These are phyloP conservation scores for Arion vulgaris DNA, from an alignment of 1,140 invertebrate species.

Conservation along the genomic window DNA sequence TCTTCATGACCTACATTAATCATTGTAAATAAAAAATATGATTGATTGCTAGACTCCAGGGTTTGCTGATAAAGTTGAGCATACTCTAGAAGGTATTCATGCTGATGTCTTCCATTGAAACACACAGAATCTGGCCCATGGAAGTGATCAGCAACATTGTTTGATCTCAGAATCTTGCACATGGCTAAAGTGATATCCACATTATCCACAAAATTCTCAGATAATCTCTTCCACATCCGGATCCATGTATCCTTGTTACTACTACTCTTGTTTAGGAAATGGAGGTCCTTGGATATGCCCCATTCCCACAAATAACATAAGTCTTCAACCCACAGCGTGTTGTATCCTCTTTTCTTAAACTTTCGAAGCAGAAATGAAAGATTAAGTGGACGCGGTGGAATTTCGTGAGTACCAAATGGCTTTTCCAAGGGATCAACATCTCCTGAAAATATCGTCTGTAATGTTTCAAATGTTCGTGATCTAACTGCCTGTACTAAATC, in stretches of 20 bases:
- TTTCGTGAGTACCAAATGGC: constrained; percentile 61
- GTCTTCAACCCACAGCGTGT: constrained; percentile 69
- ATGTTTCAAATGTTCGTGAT: constrained; percentile 67
- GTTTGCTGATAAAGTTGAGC: constrained; percentile 57
- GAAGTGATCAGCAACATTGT: constrained; percentile 65
- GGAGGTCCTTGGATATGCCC: constrained; percentile 67
- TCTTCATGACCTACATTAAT: constrained; percentile 68
- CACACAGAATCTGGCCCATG: constrained; percentile 64
- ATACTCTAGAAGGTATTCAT: constrained; percentile 68
- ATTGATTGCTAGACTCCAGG: constrained; percentile 32
- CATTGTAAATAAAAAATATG: constrained; percentile 58
- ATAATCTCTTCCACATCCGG: constrained; percentile 44
- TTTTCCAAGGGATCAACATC: constrained; percentile 54
- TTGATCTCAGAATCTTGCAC: constrained; percentile 61
- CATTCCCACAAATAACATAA: constrained; percentile 70
- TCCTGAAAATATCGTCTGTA: constrained; percentile 58
- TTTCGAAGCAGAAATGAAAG: constrained; percentile 52
- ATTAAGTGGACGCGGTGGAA: constrained; percentile 57
- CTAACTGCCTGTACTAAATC: constrained; percentile 65
- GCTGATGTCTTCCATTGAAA: constrained; percentile 66
- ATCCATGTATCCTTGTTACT: constrained; percentile 47
- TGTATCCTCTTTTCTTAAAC: constrained; percentile 57
- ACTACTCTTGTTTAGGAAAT: constrained; percentile 55
- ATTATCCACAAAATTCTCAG: constrained; percentile 49
- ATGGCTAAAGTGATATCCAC: constrained; percentile 60